Evolutionary conservation across 2,888 invertebrate genomes (phyloP).

Genomic region (Marasmarcha lunaedactyla): DNA sequence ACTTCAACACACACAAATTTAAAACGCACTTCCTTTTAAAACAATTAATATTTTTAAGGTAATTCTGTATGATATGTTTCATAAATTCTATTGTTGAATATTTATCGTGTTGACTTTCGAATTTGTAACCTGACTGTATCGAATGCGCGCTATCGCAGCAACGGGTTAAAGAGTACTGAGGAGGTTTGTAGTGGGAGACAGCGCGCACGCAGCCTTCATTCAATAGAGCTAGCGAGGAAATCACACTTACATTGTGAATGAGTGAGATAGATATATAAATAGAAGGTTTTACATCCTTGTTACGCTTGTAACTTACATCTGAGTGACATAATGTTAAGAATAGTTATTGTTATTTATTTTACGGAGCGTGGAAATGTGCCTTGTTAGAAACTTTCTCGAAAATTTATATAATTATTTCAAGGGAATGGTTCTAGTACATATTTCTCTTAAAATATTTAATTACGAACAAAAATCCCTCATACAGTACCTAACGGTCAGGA

Average conservation of each 20-base stretch:
- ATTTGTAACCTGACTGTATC: constrained; percentile 21
- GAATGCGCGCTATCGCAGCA: constrained; percentile 33
- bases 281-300: too few relatives aligned
- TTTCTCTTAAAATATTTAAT: too few relatives aligned
- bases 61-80: too few relatives aligned
- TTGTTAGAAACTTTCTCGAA: too few relatives aligned
- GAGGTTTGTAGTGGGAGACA: constrained; percentile 28
- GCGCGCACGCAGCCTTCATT: constrained; percentile 31
- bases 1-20: constrained; percentile 1
- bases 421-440: too few relatives aligned
- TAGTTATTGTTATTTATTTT: too few relatives aligned
- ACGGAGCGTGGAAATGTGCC: too few relatives aligned
- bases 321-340: too few relatives aligned
- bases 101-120: constrained; percentile 25
- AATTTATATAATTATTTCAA: too few relatives aligned
- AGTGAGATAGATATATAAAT: not conserved
- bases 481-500: too few relatives aligned
- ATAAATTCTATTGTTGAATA: constrained; percentile 4
- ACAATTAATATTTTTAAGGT: not conserved
- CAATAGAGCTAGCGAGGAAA: not conserved
- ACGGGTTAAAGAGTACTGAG: constrained; percentile 43
- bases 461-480: too few relatives aligned
- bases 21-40: not conserved
- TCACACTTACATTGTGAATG: not conserved
- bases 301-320: too few relatives aligned